These are phyloP conservation scores for Silurus glanis DNA, from an alignment of 2,113 vertebrate species.

Conservation along the genomic window DNA sequence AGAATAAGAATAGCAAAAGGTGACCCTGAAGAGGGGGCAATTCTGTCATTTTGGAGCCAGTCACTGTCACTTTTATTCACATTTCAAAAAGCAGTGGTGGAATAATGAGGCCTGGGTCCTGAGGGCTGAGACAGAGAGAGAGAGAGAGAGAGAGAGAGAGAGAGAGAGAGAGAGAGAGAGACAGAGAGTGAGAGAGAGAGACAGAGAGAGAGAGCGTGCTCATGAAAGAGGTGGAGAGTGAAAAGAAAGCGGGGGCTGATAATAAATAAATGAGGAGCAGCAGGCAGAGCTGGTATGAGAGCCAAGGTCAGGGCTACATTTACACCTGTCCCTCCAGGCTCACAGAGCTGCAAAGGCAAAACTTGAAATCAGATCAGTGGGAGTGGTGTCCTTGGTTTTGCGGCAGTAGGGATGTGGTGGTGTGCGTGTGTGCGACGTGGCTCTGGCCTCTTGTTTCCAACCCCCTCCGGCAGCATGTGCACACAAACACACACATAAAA, in stretches of 20 bases:
- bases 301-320: conserved; percentile 75
- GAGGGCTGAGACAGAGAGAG: conserved; percentile 46
- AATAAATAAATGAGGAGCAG: conserved; percentile 73
- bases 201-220: conserved; percentile 29
- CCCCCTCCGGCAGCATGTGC: conserved; percentile 5
- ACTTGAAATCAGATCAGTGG: conserved; percentile 62
- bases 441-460: conserved; percentile 27
- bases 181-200: too few relatives aligned
- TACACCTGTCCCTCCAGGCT: conserved; percentile 78
- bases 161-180: conserved; percentile 33
- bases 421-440: background rate
- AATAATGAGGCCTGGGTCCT: conserved; percentile 68
- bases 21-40: conserved; percentile 70
- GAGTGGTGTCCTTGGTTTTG: conserved; percentile 55
- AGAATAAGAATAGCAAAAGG: conserved; percentile 56
- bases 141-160: conserved; percentile 27
- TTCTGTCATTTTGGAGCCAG: conserved; percentile 69
- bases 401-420: conserved; percentile 27
- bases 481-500: background rate
- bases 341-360: conserved; percentile 64
- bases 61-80: conserved; percentile 75
- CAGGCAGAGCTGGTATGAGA: conserved; percentile 49
- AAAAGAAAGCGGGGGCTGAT: conserved; percentile 33
- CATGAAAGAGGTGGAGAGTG: conserved; percentile 37
- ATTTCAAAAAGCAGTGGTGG: conserved; percentile 62